Base-by-base conservation (phyloP, 2,888 invertebrate genomes). In the Sussaba pulchella region DNA sequence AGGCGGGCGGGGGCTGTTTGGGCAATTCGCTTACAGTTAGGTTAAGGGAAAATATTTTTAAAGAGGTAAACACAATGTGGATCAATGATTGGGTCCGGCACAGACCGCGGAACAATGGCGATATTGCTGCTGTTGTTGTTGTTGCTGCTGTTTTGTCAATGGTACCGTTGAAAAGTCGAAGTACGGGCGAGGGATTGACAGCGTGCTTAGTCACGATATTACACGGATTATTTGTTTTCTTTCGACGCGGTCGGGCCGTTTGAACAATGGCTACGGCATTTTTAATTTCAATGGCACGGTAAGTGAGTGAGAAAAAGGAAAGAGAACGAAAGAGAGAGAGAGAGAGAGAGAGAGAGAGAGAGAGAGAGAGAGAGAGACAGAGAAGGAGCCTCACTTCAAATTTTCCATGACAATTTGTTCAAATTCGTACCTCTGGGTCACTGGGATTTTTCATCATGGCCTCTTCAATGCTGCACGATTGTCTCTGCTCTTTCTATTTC, bases 61-160 rank as follows among this genome's bases (percentile, higher is more conserved):
- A 84, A 84, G 83, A 85, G 83, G 82, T 85, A 81, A 74, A 64
- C 71, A 87, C 82, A 87, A 87, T 86, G 64, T 84, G 63, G 83
- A 86, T 83, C 84, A 84, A 85, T 87, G 71, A 87, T 83, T 61
- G 75, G 76, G 70, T 9, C 69, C 74, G 75, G 67, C 14, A 67
- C 43, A 72, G 71, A 76, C 75, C 41, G 69, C 69, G 66, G 54
- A 57, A 69, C 72, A 80, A 79, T 76, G 64, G 64, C 26, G 52
- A 24, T 43, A 14, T 26, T 24, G 50, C 31, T 59, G 41, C 36
- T 36, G 39, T 39, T 41, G 61, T 26, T 45, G 17, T 39, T 24
- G 50, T 26, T 59, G 41, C 21, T 24, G 39, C 39, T 41, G 52
- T 21, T 36, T 72, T 41, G 12, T 64, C 26, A 45, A 69, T 77